Evolutionary conservation across 2,797 vertebrate species (phyloP).

Genomic region (Lutjanus argentimaculatus): DNA sequence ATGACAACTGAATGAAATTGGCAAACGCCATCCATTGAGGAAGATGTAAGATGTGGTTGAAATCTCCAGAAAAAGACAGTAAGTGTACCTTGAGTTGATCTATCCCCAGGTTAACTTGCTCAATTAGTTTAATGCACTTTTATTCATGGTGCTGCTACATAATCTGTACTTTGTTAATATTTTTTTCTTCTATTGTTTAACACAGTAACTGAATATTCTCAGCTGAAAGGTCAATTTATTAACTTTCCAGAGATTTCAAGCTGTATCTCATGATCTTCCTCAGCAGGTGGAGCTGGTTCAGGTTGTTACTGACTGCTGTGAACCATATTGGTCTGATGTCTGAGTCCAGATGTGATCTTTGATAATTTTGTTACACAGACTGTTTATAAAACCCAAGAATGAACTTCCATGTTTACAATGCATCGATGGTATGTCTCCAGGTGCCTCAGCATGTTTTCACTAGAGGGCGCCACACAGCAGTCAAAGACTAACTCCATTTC

Average conservation of each 20-base stretch:
- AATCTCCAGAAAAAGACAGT: no score
- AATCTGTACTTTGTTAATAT: background rate
- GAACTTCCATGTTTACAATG: no score
- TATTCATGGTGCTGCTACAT: no score
- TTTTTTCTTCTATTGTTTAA: background rate
- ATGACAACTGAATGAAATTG: no score
- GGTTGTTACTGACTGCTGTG: background rate
- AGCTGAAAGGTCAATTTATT: background rate
- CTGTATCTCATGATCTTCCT: background rate
- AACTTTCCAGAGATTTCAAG: no score
- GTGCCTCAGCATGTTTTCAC: background rate
- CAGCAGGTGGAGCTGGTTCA: background rate
- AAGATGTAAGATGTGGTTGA: no score
- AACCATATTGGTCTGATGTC: background rate
- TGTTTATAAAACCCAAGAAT: background rate
- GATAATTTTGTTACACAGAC: background rate
- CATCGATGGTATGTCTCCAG: background rate
- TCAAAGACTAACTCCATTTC: background rate
- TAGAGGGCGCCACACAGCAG: constrained; percentile 42
- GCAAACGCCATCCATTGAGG: no score
- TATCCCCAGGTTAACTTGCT: no score
- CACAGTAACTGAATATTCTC: background rate
- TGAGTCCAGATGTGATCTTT: background rate
- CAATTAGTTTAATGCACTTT: no score
- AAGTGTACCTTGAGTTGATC: no score